Evolutionary conservation across 2,113 vertebrate genomes (phyloP), one percentile per base, ranked within the genome.

Genomic region (Orcinus orca): DNA sequence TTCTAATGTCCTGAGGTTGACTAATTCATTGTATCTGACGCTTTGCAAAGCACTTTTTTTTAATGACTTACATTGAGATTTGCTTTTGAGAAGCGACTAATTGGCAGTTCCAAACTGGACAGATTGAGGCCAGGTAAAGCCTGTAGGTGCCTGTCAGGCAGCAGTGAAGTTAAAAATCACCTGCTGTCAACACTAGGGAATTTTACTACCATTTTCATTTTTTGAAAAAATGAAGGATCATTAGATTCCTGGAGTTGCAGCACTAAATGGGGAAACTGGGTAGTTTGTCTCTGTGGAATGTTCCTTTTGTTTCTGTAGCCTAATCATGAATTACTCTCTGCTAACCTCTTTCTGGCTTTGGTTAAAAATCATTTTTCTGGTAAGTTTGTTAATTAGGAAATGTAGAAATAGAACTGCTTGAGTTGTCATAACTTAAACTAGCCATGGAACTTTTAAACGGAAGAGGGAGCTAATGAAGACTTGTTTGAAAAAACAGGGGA

Each of bases 51-150:
- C 62, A 92, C 67, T 94, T 96, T 97, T 97, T 95, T 77, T 6
- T n/a, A 96, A 96, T 93, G 90, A 62, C 87, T 96, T 97, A 81
- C 62, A 25, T 94, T 97, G 93, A 97, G 74, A 47, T 81, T 94
- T 96, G 82, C 60, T 97, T 97, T 97, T 97, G 94, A 98, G 98
- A 97, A 94, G 94, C 38, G 96, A 95, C 77, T 98, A 98, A 98
- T 96, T 97, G 96, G 92, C 98, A 98, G 91, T 90, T 95, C 58
- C 23, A 97, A 82, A 95, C 71, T 95, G 98, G 98, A 98, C 84
- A 98, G 98, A 98, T 96, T 97, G 97, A 97, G 97, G 97, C 86
- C 93, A 98, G 63, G 41, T 97, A 97, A 97, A 98, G 95, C 96
- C 88, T 97, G 88, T 95, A 97, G 88, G 85, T 97, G 38, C 70